phyloP scores from a whole-genome alignment of 1,140 invertebrate genomes.

The Scaptodrosophila lebanonensis region DNA sequence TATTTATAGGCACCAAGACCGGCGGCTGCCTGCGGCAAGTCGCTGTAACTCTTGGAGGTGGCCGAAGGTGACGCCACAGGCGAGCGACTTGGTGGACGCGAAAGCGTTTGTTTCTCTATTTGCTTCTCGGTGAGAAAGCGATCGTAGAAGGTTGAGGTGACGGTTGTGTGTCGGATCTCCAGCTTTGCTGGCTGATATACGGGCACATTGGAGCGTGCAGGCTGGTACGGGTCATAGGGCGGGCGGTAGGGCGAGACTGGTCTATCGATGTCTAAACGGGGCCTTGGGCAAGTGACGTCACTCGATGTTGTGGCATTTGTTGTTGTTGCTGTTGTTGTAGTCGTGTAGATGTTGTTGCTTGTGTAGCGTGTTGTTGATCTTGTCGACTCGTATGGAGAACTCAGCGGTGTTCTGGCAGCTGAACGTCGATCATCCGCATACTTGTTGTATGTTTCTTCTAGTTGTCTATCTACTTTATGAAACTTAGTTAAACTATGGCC shows the following conservation, averaged over 20 bases:
- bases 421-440: conserved; percentile 67
- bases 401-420: conserved; percentile 60
- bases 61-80: conserved; percentile 57
- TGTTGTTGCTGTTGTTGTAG: conserved; percentile 12
- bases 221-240: conserved; percentile 46
- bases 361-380: conserved; percentile 31
- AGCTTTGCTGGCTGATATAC: conserved; percentile 68
- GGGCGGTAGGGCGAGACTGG: conserved; percentile 59
- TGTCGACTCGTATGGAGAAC: conserved; percentile 58
- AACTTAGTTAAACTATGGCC: conserved; percentile 75
- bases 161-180: conserved; percentile 74
- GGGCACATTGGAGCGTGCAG: conserved; percentile 34
- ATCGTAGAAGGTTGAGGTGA: conserved; percentile 76
- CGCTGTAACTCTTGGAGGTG: conserved; percentile 55
- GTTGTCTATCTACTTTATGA: conserved; percentile 77
- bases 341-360: conserved; percentile 16
- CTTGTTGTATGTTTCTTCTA: conserved; percentile 72
- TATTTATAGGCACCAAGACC: conserved; percentile 11
- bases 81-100: conserved; percentile 56
- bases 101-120: conserved; percentile 59
- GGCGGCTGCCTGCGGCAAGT: conserved; percentile 24
- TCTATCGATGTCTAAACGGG: conserved; percentile 22
- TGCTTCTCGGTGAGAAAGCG: conserved; percentile 71
- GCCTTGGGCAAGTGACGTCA: conserved; percentile 34
- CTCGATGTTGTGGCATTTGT: conserved; percentile 15